Evolutionary conservation across 2,113 vertebrate species (phyloP).

Genomic region (Numenius arquata): DNA sequence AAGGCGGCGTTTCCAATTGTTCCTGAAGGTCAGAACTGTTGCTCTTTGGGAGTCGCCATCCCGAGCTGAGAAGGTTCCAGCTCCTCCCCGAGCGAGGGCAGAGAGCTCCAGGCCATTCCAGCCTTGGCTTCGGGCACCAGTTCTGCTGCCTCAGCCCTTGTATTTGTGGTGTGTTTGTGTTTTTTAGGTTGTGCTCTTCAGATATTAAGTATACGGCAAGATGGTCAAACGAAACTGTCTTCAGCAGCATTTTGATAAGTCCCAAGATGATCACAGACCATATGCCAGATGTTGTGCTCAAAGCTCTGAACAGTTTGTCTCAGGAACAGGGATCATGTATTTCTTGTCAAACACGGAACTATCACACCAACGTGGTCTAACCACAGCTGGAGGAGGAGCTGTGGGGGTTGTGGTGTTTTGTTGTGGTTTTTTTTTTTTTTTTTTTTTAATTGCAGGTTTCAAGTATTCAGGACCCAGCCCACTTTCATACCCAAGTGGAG

Average conservation of each 20-base stretch:
- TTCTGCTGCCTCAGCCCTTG: not conserved
- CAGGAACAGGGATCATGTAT: conserved; percentile 64
- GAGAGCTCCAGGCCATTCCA: not conserved
- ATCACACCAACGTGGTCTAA: not conserved
- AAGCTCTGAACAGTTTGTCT: conserved; percentile 81
- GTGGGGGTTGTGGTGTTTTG: not conserved
- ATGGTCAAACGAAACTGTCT: conserved; percentile 84
- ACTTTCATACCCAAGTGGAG: not conserved
- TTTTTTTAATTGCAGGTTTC: not conserved
- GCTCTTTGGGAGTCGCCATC: not conserved
- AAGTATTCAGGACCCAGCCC: not conserved
- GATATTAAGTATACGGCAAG: conserved; percentile 77
- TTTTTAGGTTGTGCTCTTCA: conserved; percentile 83
- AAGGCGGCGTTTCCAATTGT: not conserved
- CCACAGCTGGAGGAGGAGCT: rapidly evolving
- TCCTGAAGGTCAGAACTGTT: not conserved
- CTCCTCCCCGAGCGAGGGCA: not conserved
- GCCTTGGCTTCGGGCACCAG: not conserved
- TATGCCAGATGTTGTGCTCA: conserved; percentile 87
- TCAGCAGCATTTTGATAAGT: conserved; percentile 90
- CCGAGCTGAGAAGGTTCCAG: not conserved
- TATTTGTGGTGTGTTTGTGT: not conserved
- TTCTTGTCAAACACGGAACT: conserved; percentile 73
- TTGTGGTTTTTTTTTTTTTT: no score
- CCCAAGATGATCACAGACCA: conserved; percentile 94